phyloP scores from a whole-genome alignment of 2,888 invertebrate species.

The Dynastes hyllus region DNA sequence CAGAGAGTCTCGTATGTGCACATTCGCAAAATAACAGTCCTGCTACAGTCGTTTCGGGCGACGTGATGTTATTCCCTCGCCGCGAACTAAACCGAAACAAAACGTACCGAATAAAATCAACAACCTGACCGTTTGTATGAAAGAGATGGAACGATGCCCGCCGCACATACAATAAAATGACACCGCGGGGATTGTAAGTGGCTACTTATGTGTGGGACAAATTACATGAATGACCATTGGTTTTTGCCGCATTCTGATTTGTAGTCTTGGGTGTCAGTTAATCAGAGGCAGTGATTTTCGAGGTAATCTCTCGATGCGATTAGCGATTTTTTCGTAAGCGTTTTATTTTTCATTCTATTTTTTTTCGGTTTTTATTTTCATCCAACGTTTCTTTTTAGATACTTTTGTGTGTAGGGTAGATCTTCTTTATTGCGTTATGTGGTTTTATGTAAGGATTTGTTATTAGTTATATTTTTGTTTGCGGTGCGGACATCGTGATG shows the following conservation, averaged over 20 bases:
- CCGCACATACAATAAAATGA: slow-evolving; percentile 48
- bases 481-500: slow-evolving; percentile 14
- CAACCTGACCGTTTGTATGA: slow-evolving; percentile 21
- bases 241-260: slow-evolving; percentile 54
- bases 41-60: slow-evolving; percentile 34
- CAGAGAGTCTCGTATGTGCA: slow-evolving; percentile 29
- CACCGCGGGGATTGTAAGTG: slow-evolving; percentile 52
- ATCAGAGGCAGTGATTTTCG: slow-evolving; percentile 48
- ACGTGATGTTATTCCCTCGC: slow-evolving; percentile 47
- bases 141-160: slow-evolving; percentile 15
- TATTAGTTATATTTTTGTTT: slow-evolving; percentile 39
- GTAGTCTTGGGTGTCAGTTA: slow-evolving; percentile 52
- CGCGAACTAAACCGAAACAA: slow-evolving; percentile 31
- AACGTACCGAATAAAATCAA: not conserved
- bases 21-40: slow-evolving; percentile 40
- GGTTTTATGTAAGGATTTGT: slow-evolving; percentile 31
- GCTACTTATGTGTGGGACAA: slow-evolving; percentile 56
- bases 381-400: slow-evolving; percentile 6
- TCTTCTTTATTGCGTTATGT: slow-evolving; percentile 19
- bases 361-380: slow-evolving; percentile 18
- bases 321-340: slow-evolving; percentile 31
- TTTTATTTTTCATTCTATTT: slow-evolving; percentile 26
- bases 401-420: not conserved
- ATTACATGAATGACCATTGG: slow-evolving; percentile 53
- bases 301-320: slow-evolving; percentile 45